These are phyloP conservation scores for Brachyistius frenatus DNA, from an alignment of 2,113 vertebrate genomes.

Conservation along the genomic window DNA sequence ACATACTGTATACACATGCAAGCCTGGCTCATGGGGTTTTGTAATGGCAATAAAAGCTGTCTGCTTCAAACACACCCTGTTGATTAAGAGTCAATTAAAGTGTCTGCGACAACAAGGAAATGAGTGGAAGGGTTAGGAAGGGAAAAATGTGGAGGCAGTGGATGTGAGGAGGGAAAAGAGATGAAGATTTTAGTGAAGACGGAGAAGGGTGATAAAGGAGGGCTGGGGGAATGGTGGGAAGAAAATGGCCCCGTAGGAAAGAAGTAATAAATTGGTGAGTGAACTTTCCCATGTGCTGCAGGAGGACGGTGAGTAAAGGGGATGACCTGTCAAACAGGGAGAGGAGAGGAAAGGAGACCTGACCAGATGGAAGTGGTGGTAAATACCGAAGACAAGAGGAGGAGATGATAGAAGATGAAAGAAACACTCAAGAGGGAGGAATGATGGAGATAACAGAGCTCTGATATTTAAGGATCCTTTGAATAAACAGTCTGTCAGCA, in stretches of 20 bases:
- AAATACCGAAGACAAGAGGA: neutral
- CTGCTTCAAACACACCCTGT: constrained; percentile 65
- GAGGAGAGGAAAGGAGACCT: neutral
- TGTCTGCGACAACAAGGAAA: constrained; percentile 30
- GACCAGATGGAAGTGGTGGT: neutral
- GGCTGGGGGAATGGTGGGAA: neutral
- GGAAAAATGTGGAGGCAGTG: neutral
- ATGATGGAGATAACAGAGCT: neutral
- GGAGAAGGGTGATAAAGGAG: constrained; percentile 18
- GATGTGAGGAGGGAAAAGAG: neutral
- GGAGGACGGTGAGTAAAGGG: neutral
- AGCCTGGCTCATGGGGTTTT: constrained; percentile 36
- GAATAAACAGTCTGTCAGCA: constrained; percentile 29
- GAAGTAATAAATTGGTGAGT: neutral
- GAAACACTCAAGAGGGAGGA: neutral
- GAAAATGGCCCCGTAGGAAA: constrained; percentile 5
- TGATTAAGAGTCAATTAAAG: constrained; percentile 62
- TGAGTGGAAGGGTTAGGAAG: neutral
- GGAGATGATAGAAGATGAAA: neutral
- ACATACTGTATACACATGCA: constrained; percentile 4
- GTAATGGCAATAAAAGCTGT: constrained; percentile 54
- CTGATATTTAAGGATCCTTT: constrained; percentile 34
- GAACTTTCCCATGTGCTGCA: constrained; percentile 56
- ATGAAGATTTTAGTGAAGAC: neutral
- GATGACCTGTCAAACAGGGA: neutral